Evolutionary conservation across 2,888 invertebrate genomes (phyloP).

Genomic region (Microctonus aethiopoides): DNA sequence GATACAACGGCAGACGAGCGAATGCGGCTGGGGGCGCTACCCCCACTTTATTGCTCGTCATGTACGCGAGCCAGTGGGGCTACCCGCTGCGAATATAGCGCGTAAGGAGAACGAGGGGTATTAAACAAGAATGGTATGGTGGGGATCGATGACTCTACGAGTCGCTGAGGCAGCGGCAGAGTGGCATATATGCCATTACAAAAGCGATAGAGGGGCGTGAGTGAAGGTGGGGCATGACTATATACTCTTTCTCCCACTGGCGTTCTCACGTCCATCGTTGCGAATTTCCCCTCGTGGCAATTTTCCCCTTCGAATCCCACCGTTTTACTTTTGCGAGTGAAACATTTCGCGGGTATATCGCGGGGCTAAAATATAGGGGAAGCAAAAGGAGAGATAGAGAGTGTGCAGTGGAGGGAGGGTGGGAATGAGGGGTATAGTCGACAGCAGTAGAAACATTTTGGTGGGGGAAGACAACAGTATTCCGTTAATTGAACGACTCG

Average conservation of each 20-base stretch:
- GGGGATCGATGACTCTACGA: conserved; percentile 24
- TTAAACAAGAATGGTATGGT: conserved; percentile 36
- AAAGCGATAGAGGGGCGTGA: conserved; percentile 55
- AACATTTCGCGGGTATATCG: conserved; percentile 64
- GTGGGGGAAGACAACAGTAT: conserved; percentile 59
- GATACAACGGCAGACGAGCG: conserved; percentile 64
- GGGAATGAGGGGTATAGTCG: conserved; percentile 34
- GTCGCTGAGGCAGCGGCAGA: conserved; percentile 25
- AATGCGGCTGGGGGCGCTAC: conserved; percentile 60
- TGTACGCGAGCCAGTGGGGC: conserved; percentile 36
- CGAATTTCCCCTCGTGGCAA: conserved; percentile 37
- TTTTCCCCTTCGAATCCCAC: conserved; percentile 44
- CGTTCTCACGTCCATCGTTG: conserved; percentile 32
- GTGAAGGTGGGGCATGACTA: conserved; percentile 53
- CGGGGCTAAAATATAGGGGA: conserved; percentile 33
- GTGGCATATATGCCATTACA: conserved; percentile 40
- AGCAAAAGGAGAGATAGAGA: not conserved
- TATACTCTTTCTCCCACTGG: conserved; percentile 35
- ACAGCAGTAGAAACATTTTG: conserved; percentile 31
- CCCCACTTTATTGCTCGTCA: conserved; percentile 51
- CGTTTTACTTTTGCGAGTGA: conserved; percentile 57
- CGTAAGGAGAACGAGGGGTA: conserved; percentile 38
- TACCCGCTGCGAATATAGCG: conserved; percentile 32
- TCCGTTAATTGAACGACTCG: conserved; percentile 65
- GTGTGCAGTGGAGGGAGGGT: conserved; percentile 39